phyloP scores from a whole-genome alignment of 2,888 invertebrate genomes.

The Acholoe squamosa region DNA sequence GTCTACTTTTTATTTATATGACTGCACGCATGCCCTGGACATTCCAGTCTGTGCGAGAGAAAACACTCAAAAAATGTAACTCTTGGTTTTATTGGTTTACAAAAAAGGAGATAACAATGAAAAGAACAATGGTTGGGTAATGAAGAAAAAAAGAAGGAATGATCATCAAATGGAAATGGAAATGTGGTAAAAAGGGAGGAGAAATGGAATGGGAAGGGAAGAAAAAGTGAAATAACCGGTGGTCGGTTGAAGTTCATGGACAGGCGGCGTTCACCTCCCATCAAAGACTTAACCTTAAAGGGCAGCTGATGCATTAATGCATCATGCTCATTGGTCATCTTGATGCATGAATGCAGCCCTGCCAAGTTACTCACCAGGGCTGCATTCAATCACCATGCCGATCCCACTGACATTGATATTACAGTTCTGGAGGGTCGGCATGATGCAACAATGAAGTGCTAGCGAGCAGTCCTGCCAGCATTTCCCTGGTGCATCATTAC shows the following conservation, averaged over 20 bases:
- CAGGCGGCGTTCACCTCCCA: neutral
- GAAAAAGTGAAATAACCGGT: neutral
- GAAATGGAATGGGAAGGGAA: neutral
- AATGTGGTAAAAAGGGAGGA: neutral
- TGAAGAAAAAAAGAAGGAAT: neutral
- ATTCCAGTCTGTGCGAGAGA: neutral
- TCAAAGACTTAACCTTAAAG: too few species aligned
- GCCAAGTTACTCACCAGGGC: too few species aligned
- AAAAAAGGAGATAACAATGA: neutral
- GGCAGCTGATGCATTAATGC: too few species aligned
- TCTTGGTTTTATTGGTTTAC: neutral
- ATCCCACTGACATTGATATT: too few species aligned
- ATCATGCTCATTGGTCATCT: too few species aligned
- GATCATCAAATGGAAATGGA: conserved; percentile 10
- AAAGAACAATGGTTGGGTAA: neutral
- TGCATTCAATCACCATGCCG: too few species aligned
- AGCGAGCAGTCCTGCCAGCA: too few species aligned
- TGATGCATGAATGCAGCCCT: too few species aligned
- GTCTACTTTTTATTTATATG: neutral
- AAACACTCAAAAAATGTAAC: neutral
- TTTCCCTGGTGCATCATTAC: too few species aligned
- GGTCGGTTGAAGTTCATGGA: neutral
- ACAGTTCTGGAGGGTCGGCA: too few species aligned
- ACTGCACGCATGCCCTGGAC: neutral
- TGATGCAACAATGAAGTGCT: too few species aligned